Conservation (phyloP, 2,797 vertebrate species). For the Setipinna tenuifilis region DNA sequence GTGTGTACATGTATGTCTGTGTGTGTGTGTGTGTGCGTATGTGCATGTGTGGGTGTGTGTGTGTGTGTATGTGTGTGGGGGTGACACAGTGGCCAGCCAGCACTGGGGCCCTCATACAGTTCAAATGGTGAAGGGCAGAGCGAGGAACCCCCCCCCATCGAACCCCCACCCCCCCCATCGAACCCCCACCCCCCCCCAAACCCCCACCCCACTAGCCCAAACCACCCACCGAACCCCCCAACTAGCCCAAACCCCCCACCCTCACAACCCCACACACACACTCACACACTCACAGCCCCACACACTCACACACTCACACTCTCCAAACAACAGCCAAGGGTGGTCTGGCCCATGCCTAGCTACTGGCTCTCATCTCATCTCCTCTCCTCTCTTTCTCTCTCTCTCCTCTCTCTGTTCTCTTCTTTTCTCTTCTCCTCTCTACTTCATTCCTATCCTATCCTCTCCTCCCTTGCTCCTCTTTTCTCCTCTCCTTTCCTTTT, state of each 20-base stretch:
- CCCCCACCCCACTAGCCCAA: neutral
- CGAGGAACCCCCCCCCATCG: neutral
- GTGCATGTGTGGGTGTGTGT: constrained; percentile 37
- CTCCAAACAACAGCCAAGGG: neutral
- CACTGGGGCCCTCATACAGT: neutral
- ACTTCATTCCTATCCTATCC: too few relatives aligned
- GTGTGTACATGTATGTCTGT: neutral
- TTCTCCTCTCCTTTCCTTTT: neutral
- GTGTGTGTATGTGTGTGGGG: constrained; percentile 56
- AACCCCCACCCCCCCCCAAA: neutral
- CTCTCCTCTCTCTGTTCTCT: neutral
- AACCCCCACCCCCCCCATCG: neutral
- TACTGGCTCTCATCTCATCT: neutral
- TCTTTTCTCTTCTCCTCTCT: neutral
- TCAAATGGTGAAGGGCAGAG: constrained; percentile 25
- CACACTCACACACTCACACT: neutral
- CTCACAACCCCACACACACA: neutral
- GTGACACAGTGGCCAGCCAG: constrained; percentile 34
- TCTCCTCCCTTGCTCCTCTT: neutral
- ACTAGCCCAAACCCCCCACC: neutral
- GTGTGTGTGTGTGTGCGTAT: neutral
- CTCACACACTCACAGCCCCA: neutral
- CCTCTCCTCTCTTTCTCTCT: neutral
- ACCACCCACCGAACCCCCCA: neutral
- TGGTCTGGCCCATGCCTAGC: constrained; percentile 23